These are phyloP conservation scores for Mystacides longicornis DNA, from an alignment of 2,888 invertebrate species.

Conservation along the genomic window DNA sequence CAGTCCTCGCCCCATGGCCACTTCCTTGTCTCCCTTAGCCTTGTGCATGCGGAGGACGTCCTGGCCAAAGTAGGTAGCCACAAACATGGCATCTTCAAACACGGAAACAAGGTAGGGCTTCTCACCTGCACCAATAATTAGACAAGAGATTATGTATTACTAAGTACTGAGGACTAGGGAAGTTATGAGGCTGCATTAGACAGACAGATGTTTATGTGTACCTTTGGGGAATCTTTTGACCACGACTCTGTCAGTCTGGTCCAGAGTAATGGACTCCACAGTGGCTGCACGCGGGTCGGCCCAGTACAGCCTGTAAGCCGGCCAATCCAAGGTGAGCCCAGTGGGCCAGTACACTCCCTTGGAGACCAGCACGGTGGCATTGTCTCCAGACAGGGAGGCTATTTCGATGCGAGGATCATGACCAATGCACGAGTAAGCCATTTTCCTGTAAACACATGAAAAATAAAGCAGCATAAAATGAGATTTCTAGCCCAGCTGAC, in stretches of 20 bases:
- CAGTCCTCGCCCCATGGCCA: slow-evolving; percentile 48
- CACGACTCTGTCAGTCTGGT: slow-evolving; percentile 59
- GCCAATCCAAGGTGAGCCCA: slow-evolving; percentile 68
- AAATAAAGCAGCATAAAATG: not conserved
- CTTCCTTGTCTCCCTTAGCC: slow-evolving; percentile 51
- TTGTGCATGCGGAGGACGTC: slow-evolving; percentile 59
- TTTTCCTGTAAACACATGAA: slow-evolving; percentile 36
- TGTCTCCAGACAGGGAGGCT: slow-evolving; percentile 58
- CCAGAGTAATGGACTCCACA: slow-evolving; percentile 60
- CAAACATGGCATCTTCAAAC: slow-evolving; percentile 63
- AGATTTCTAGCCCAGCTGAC: not conserved
- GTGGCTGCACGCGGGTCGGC: slow-evolving; percentile 71
- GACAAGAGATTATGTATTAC: not conserved
- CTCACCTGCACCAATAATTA: slow-evolving; percentile 35
- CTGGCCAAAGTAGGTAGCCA: slow-evolving; percentile 56
- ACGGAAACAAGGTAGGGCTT: slow-evolving; percentile 66
- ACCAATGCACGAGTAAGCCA: slow-evolving; percentile 74
- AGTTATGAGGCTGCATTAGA: not conserved
- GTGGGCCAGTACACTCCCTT: slow-evolving; percentile 63
- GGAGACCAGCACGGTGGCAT: slow-evolving; percentile 49
- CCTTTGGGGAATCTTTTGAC: slow-evolving; percentile 43
- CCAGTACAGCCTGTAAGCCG: slow-evolving; percentile 73
- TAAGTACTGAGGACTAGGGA: not conserved
- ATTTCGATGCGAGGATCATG: slow-evolving; percentile 54
- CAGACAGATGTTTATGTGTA: not conserved